Conservation (phyloP, 2,797 vertebrate genomes). For the Peromyscus aztecus region DNA sequence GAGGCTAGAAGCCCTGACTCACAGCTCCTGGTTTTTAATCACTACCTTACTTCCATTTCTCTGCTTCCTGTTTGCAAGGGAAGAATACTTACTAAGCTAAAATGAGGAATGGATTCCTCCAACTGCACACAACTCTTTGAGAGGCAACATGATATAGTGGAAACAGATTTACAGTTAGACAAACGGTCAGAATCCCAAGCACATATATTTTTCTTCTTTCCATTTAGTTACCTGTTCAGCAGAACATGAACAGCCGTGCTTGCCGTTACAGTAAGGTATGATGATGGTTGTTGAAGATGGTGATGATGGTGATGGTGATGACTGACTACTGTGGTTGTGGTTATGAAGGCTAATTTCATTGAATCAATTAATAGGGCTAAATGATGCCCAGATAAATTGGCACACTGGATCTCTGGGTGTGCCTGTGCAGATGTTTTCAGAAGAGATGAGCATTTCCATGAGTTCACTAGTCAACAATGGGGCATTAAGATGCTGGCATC, state of each 20-base stretch:
- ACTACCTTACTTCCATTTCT: background rate
- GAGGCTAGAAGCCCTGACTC: slow-evolving; percentile 1
- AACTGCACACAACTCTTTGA: background rate
- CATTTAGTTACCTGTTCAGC: background rate
- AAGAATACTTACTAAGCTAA: slow-evolving; percentile 8
- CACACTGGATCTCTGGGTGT: background rate
- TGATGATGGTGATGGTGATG: background rate
- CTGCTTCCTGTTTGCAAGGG: background rate
- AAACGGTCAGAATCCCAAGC: slow-evolving; percentile 1
- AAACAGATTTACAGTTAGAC: background rate
- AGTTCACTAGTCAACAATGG: background rate
- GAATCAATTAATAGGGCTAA: background rate
- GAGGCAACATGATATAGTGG: background rate
- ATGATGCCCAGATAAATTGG: background rate
- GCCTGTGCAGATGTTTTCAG: background rate
- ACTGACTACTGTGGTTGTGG: background rate
- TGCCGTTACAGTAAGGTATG: background rate
- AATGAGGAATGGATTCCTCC: background rate
- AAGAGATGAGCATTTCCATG: background rate
- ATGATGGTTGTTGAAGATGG: background rate
- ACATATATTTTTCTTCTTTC: background rate
- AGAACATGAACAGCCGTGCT: background rate
- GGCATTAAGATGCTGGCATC: background rate
- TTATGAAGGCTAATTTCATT: background rate
- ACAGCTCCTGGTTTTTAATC: background rate